phyloP scores from a whole-genome alignment of 1,140 invertebrate species.

The Drosophila simulans region DNA sequence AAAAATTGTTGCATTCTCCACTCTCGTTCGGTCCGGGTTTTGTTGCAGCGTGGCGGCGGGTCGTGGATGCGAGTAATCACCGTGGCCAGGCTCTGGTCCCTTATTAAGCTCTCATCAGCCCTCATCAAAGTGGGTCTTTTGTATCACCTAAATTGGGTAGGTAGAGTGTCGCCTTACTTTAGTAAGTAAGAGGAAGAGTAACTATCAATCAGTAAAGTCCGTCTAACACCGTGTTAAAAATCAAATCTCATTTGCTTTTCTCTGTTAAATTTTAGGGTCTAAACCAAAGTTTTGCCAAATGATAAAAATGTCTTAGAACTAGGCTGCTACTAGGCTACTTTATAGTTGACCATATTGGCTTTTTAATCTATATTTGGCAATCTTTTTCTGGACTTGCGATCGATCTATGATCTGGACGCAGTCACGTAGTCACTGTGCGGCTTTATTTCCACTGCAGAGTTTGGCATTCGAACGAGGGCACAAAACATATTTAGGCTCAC shows the following conservation, averaged over 20 bases:
- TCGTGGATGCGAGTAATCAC: conserved; percentile 4
- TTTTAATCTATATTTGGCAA: too few relatives aligned
- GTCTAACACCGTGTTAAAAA: too few relatives aligned
- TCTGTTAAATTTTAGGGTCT: too few relatives aligned
- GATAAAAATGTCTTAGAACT: too few relatives aligned
- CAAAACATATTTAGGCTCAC: conserved; percentile 59
- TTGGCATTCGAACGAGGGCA: conserved; percentile 25
- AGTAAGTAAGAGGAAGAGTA: too few relatives aligned
- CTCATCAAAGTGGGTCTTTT: background rate
- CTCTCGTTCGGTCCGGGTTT: background rate
- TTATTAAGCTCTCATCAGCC: background rate
- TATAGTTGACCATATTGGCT: too few relatives aligned
- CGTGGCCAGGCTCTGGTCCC: background rate
- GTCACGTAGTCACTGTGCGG: background rate
- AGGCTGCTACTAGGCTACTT: too few relatives aligned
- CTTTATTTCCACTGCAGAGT: conserved; percentile 33
- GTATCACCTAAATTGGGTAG: background rate
- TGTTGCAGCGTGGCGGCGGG: conserved; percentile 1
- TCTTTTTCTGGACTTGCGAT: too few relatives aligned
- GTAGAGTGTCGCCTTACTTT: background rate
- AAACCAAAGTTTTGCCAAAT: too few relatives aligned
- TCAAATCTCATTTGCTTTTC: too few relatives aligned
- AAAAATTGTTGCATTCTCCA: conserved; percentile 31
- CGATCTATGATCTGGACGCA: background rate
- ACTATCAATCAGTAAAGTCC: too few relatives aligned